These are phyloP conservation scores for Sternarchorhynchus goeldii DNA, from an alignment of 2,797 vertebrate species.

Conservation along the genomic window DNA sequence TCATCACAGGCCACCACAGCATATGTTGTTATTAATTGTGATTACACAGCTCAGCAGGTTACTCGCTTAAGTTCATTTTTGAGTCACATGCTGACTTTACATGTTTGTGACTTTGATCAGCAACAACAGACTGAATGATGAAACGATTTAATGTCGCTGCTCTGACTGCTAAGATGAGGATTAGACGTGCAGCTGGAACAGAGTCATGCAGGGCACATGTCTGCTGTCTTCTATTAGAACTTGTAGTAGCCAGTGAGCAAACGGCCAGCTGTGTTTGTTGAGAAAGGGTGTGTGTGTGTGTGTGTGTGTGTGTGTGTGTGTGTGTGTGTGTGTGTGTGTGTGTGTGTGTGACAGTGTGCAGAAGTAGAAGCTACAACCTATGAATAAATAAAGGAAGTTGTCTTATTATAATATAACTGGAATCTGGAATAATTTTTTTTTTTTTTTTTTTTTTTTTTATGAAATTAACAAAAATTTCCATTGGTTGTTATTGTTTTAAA, in stretches of 20 bases:
- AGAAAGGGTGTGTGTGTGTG: background rate
- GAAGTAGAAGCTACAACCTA: background rate
- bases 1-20: background rate
- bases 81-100: background rate
- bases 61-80: background rate
- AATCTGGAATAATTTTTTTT: no score
- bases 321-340: no score
- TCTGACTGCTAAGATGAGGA: background rate
- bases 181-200: slow-evolving; percentile 3
- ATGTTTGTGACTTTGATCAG: slow-evolving; percentile 10
- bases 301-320: no score
- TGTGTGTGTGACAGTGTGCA: no score
- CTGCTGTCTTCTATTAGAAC: slow-evolving; percentile 8
- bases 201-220: background rate
- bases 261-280: background rate
- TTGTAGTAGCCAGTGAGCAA: background rate
- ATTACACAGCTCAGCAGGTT: background rate
- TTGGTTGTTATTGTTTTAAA: background rate
- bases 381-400: background rate
- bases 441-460: no score
- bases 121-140: background rate
- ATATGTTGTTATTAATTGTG: background rate
- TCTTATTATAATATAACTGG: no score
- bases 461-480: no score
- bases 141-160: background rate